Base-by-base conservation (phyloP, 2,797 vertebrate species). In the Decapterus maruadsi region DNA sequence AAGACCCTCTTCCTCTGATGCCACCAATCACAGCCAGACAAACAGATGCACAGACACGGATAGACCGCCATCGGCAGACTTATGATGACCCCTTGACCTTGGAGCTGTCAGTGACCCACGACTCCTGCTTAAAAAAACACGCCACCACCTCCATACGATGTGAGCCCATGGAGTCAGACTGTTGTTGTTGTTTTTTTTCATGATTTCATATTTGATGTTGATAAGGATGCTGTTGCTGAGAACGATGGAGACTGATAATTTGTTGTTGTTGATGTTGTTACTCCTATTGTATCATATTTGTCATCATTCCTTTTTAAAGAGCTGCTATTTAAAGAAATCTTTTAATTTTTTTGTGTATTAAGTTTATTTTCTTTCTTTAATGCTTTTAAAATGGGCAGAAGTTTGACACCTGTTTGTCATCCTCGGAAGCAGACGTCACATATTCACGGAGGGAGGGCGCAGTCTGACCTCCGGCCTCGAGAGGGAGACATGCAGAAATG, bases 251-350 rank as follows among this genome's bases (percentile, higher is more conserved):
- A 75, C 36, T 20, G 68, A 66, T 80, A 8, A 53, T 56, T 29
- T 67, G 61, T 82, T 78, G 34, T 84, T 74, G 64, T 86, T 68
- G 63, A 85, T 82, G 75, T 84, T 82, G 51, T 87, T 86, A 76
- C 81, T 87, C 84, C 85, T 83, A 63, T 90, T 85, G 78, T 89
- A 76, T 83, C 81, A 78, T 79, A 84, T 89, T 89, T 87, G 88
- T 94, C 76, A 58, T 88, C 87, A 91, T 93, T 94, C 87, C 89
- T 90, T 91, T 90, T 92, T 89, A 87, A 92, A 93, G 84, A 94
- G 94, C 95, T 96, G 94, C 95, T 95, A 95, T 95, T 94, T 93
- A 90, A 93, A 89, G 84, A 85, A 59, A 83, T 80, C 54, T 88
- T 89, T 77, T n/a, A 40, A 67, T 63, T 82, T 79, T 79, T 80